Percentiles rank a stretch among this genome's conserved stretches.
Evolutionary conservation across 2,797 vertebrate genomes (phyloP).

Genomic region (Muscicapa comitata): DNA sequence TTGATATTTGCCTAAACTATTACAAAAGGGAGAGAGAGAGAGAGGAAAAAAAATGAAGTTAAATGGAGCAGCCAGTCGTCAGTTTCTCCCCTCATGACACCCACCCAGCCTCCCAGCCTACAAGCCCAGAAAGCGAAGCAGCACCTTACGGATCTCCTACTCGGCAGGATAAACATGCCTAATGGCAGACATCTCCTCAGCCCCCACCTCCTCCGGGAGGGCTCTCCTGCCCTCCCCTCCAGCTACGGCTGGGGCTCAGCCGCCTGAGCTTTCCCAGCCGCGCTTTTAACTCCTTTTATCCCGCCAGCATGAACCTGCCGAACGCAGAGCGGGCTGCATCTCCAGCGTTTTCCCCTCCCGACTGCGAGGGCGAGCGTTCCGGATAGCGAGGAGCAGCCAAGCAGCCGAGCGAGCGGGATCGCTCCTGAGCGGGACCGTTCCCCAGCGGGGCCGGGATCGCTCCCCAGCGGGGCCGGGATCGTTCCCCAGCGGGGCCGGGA

Average conservation of each 20-base stretch:
- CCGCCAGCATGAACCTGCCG: fast-evolving
- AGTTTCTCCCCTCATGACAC: background rate
- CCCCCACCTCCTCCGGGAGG: background rate
- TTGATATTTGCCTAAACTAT: conserved; percentile 27
- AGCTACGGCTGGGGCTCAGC: background rate
- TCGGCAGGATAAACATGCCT: conserved; percentile 14
- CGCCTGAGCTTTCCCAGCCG: background rate
- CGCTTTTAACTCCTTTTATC: background rate
- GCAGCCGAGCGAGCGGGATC: background rate
- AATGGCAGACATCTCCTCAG: background rate
- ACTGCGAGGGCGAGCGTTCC: background rate
- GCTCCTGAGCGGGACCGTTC: too few species aligned
- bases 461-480: too few species aligned
- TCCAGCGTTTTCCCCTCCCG: background rate
- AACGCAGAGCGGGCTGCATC: background rate
- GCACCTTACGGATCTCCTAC: background rate
- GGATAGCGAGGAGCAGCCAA: background rate
- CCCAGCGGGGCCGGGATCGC: too few species aligned
- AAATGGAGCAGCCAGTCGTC: conserved; percentile 22
- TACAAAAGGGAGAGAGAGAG: background rate
- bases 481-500: too few species aligned
- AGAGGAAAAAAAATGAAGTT: background rate
- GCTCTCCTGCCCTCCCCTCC: background rate
- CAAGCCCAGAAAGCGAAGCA: background rate
- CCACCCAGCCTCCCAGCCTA: background rate